Conservation (phyloP, 2,113 vertebrate genomes). For the Sphaerodactylus townsendi region DNA sequence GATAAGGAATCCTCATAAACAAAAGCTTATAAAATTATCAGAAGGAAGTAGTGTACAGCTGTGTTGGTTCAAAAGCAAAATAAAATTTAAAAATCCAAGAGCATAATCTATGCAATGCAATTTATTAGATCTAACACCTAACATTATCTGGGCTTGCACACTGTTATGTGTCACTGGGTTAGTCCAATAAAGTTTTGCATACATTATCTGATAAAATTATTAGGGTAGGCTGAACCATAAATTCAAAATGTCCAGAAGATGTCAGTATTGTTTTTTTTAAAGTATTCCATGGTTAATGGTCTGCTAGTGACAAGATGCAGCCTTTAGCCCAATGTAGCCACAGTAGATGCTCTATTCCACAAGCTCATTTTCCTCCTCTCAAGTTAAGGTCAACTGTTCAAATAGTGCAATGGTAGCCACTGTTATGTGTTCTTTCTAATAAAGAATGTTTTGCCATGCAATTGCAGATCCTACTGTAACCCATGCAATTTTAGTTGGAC, state of each 20-base stretch:
- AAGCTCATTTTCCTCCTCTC: background rate
- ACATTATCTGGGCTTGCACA: too few species aligned
- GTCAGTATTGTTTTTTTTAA: background rate
- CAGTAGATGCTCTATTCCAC: background rate
- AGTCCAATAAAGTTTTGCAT: too few species aligned
- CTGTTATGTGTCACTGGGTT: too few species aligned
- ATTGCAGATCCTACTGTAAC: too few species aligned
- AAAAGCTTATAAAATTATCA: background rate
- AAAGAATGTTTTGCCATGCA: too few species aligned
- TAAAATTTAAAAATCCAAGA: too few species aligned
- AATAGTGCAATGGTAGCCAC: background rate
- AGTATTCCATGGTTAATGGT: background rate
- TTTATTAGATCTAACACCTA: too few species aligned
- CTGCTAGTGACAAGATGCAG: background rate
- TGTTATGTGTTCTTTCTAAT: too few species aligned
- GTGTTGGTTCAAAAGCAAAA: too few species aligned
- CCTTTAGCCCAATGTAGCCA: background rate
- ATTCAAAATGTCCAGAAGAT: constrained; percentile 9
- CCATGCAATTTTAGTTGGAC: too few species aligned
- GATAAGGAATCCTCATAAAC: background rate
- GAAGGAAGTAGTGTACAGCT: too few species aligned
- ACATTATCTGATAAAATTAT: background rate
- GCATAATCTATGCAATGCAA: too few species aligned
- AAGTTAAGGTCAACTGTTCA: background rate
- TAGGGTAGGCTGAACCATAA: background rate